Percentiles rank a stretch among this genome's conserved stretches.
Evolutionary conservation across 2,888 invertebrate genomes (phyloP).

Genomic region (Drosophila testacea): DNA sequence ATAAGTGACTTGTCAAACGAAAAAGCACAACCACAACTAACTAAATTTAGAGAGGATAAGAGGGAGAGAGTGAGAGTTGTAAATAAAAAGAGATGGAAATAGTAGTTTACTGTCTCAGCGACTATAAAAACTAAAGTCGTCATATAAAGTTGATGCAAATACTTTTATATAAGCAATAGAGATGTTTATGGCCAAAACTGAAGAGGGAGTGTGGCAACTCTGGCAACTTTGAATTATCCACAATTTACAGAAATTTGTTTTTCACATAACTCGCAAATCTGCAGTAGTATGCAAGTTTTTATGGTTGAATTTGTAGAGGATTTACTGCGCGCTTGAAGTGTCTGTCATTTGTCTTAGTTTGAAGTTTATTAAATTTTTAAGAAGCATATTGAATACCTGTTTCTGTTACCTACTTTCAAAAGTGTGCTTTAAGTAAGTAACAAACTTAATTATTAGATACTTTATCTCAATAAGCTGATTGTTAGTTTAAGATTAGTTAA

Average conservation of each 20-base stretch:
- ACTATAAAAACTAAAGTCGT: slow-evolving; percentile 32
- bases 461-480: background rate
- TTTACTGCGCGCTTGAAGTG: background rate
- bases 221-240: slow-evolving; percentile 1
- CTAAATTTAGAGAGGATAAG: background rate
- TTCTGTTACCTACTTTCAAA: background rate
- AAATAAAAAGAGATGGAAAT: slow-evolving; percentile 13
- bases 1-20: background rate
- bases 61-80: background rate
- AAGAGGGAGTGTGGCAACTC: background rate
- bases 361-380: slow-evolving; percentile 2
- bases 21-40: background rate
- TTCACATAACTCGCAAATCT: background rate
- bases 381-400: background rate
- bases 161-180: slow-evolving; percentile 24
- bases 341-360: background rate
- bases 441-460: background rate
- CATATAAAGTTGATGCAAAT: slow-evolving; percentile 35
- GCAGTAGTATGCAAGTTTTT: slow-evolving; percentile 4
- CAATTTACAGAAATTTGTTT: slow-evolving; percentile 5
- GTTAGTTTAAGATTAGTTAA: background rate
- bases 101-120: slow-evolving; percentile 9
- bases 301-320: background rate
- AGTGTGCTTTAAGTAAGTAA: slow-evolving; percentile 2
- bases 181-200: slow-evolving; percentile 14